Base-by-base conservation (phyloP, 2,797 vertebrate species). In the Lepilemur septentrionalis region DNA sequence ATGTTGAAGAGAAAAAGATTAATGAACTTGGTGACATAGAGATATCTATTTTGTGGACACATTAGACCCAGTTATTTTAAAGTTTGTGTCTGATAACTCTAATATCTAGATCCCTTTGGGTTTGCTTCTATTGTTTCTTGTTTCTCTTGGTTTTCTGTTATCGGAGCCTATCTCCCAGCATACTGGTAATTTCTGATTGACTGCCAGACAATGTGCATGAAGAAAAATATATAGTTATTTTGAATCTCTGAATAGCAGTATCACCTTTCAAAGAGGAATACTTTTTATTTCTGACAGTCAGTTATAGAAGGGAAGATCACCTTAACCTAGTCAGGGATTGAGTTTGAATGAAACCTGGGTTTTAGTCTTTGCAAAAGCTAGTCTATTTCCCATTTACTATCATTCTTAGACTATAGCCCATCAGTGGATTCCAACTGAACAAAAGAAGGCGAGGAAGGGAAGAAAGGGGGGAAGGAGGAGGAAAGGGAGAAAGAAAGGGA, bases 131-230 rank as follows among this genome's bases (percentile, higher is more conserved):
- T 25, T 32, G 22, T 46, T 85, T 52, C 52, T 91, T 41, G 9
- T 83, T 78, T 61, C 43, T 87, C 63, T 89, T 84, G 30, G 7
- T 80, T 84, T 85, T 89, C 57, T 69, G 48, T 52, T 32, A 52
- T 35, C 48, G 46, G 10, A 22, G 43, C 70, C n/a, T 72, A 72
- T 59, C 50, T 92, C n/a, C 43, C 80, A 41, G 20, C 14, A 41
- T 75, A 12, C 15, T 73, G 46, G 57, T 50, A 52, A 81, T 73
- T 35, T 81, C 92, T 75, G 12, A 90, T 32, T 50, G 61, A 59
- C 55, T 67, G 20, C n/a, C 28, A 81, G 65, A 59, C 5, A 67
- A 67, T 43, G 52, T 38, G 11, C 17, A 20, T 57, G 48, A 70
- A 61, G 81, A 46, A 70, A 38, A n/a, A 2, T 23, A 23, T 23